These are phyloP conservation scores for Sebastes jordani DNA, from an alignment of 2,797 vertebrate species.

Conservation along the genomic window DNA sequence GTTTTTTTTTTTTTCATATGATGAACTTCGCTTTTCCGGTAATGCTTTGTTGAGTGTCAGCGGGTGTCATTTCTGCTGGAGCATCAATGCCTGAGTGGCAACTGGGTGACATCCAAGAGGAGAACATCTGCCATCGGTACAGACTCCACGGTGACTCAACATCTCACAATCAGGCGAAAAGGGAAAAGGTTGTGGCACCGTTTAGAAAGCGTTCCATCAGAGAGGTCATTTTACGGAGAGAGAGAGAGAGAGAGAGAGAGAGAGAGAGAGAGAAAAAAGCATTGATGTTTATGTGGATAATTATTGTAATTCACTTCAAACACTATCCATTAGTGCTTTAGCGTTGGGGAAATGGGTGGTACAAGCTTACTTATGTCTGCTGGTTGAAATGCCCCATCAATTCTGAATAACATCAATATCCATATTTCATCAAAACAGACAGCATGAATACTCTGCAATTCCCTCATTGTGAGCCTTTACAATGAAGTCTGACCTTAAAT, in stretches of 20 bases:
- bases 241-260: neutral
- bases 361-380: slow-evolving; percentile 69
- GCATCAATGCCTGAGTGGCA: slow-evolving; percentile 31
- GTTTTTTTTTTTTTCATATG: neutral
- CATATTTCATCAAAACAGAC: slow-evolving; percentile 57
- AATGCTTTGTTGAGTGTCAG: neutral
- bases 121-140: slow-evolving; percentile 42
- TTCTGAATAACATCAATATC: slow-evolving; percentile 66
- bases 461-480: slow-evolving; percentile 60
- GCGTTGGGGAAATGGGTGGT: slow-evolving; percentile 60
- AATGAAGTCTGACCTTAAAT: slow-evolving; percentile 65
- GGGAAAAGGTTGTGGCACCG: slow-evolving; percentile 57
- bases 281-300: slow-evolving; percentile 75
- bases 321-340: slow-evolving; percentile 71
- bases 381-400: slow-evolving; percentile 64
- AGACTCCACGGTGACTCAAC: slow-evolving; percentile 25
- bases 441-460: slow-evolving; percentile 52
- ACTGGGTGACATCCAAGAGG: slow-evolving; percentile 28
- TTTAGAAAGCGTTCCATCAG: slow-evolving; percentile 64
- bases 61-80: neutral
- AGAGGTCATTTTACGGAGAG: slow-evolving; percentile 62
- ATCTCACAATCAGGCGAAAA: slow-evolving; percentile 48
- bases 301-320: slow-evolving; percentile 81
- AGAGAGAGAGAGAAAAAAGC: slow-evolving; percentile 48
- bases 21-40: neutral